Percentiles rank a stretch among this genome's conserved stretches.
These are phyloP conservation scores for Drosophila lacertosa DNA, from an alignment of 1,140 invertebrate species.

Conservation along the genomic window DNA sequence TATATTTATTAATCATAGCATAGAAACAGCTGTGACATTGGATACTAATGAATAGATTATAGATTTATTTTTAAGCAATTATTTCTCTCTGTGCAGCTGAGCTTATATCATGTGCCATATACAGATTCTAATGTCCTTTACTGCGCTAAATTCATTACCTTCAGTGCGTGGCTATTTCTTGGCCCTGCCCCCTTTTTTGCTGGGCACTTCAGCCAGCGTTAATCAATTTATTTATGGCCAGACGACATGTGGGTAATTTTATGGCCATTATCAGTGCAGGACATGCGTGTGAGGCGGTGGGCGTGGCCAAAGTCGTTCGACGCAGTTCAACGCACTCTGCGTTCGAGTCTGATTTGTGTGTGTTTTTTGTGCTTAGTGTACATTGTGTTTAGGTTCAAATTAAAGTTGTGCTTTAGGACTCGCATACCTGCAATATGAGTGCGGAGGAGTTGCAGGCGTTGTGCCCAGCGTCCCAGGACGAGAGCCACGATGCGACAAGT, in stretches of 20 bases:
- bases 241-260: slow-evolving; percentile 28
- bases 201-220: slow-evolving; percentile 13
- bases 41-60: no score
- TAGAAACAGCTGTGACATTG: no score
- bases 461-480: slow-evolving; percentile 2
- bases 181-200: no score
- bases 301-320: not conserved
- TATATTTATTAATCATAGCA: no score
- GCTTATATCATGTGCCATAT: not conserved
- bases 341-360: slow-evolving; percentile 13
- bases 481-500: slow-evolving; percentile 4
- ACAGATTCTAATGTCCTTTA: not conserved
- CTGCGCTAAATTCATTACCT: slow-evolving; percentile 4
- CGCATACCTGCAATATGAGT: slow-evolving; percentile 7
- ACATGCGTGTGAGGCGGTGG: slow-evolving; percentile 25
- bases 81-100: not conserved
- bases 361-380: slow-evolving; percentile 8
- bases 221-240: slow-evolving; percentile 56
- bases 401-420: slow-evolving; percentile 11
- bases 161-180: not conserved
- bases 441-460: slow-evolving; percentile 5
- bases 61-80: no score
- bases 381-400: slow-evolving; percentile 59
- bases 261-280: slow-evolving; percentile 49
- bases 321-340: slow-evolving; percentile 32